Percentiles rank a stretch among this genome's conserved stretches.
These are phyloP conservation scores for Rutilus rutilus DNA, from an alignment of 2,113 vertebrate genomes.

Conservation along the genomic window DNA sequence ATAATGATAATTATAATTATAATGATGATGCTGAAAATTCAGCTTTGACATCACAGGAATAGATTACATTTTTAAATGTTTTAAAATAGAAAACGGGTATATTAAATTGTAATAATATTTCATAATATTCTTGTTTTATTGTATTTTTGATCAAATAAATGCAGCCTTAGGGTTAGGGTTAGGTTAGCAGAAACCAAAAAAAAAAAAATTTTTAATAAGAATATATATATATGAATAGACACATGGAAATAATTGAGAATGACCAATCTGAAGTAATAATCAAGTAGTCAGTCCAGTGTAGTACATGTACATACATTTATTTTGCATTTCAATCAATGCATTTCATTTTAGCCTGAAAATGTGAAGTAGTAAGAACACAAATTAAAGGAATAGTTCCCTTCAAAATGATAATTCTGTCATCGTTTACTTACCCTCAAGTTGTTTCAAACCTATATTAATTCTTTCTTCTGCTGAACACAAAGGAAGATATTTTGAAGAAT, in stretches of 20 bases:
- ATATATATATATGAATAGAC: background rate
- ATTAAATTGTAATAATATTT: background rate
- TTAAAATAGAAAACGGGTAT: background rate
- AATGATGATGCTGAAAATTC: background rate
- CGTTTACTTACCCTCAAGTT: too few relatives aligned
- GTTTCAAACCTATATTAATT: too few relatives aligned
- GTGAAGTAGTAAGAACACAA: background rate
- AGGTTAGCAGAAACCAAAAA: background rate
- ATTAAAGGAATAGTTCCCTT: background rate
- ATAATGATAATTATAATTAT: too few relatives aligned
- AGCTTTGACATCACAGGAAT: background rate
- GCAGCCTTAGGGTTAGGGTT: too few relatives aligned
- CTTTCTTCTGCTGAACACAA: too few relatives aligned
- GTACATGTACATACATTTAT: background rate
- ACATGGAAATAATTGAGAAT: background rate
- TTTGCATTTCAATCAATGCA: too few relatives aligned
- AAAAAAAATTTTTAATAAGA: background rate
- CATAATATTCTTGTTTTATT: background rate
- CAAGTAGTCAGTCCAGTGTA: background rate
- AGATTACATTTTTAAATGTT: background rate
- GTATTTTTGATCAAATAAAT: background rate
- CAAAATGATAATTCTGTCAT: too few relatives aligned
- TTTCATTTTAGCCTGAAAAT: background rate
- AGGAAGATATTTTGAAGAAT: too few relatives aligned
- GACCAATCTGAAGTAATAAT: background rate